phyloP scores from a whole-genome alignment of 2,888 invertebrate genomes.

The Drepana falcataria region DNA sequence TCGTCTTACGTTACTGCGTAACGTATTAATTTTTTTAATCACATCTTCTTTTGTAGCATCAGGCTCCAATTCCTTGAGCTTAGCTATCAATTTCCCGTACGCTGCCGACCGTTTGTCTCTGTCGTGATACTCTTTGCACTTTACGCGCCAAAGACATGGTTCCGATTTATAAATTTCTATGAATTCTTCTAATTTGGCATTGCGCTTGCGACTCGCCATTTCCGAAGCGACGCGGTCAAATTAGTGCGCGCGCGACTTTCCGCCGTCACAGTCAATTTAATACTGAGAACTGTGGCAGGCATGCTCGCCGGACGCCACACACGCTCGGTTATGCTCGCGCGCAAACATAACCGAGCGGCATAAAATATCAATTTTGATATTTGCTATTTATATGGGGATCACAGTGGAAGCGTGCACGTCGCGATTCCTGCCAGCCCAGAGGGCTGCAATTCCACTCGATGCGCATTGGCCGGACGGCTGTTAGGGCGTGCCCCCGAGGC shows the following conservation, averaged over 20 bases:
- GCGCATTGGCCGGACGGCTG: no score
- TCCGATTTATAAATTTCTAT: slow-evolving; percentile 8
- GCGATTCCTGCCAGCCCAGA: no score
- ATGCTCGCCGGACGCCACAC: slow-evolving; percentile 12
- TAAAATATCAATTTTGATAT: slow-evolving; percentile 8
- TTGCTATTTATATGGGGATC: no score
- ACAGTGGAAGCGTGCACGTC: no score
- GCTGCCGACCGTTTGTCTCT: slow-evolving; percentile 7
- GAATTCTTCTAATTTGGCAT: slow-evolving; percentile 8
- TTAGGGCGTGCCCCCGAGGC: no score
- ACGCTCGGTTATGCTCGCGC: slow-evolving; percentile 10
- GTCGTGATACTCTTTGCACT: slow-evolving; percentile 10
- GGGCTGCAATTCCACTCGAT: no score
- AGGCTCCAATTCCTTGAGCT: background rate
- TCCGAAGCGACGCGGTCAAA: background rate
- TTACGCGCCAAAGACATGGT: slow-evolving; percentile 11
- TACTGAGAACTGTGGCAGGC: slow-evolving; percentile 6
- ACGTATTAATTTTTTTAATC: slow-evolving; percentile 8
- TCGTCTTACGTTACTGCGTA: slow-evolving; percentile 4
- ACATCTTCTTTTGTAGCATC: slow-evolving; percentile 1
- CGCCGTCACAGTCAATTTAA: slow-evolving; percentile 6
- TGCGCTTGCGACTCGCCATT: slow-evolving; percentile 6
- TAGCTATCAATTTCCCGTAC: slow-evolving; percentile 6
- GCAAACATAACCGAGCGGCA: slow-evolving; percentile 11
- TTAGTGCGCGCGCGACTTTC: slow-evolving; percentile 5